Conservation (phyloP, 2,888 invertebrate species). For the Alentia gelatinosa region DNA sequence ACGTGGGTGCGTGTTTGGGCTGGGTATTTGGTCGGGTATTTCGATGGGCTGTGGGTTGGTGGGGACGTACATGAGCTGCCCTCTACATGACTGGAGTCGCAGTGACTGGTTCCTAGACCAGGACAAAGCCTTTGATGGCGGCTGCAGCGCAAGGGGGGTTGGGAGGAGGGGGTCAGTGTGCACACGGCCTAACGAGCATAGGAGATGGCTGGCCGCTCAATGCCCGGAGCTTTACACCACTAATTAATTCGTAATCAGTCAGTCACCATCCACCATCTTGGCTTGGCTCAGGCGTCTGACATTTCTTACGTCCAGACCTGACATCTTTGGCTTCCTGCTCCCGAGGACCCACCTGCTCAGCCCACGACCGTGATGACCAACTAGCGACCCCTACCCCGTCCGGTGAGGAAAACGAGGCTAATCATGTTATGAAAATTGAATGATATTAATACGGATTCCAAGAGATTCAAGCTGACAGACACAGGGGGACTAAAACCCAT, state of each 20-base stretch:
- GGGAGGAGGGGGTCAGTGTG: not conserved
- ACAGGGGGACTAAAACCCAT: too few relatives aligned
- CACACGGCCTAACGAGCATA: not conserved
- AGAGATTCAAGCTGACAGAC: not conserved
- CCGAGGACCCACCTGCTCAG: not conserved
- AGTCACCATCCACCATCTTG: not conserved
- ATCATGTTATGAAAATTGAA: not conserved
- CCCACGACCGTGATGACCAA: too few relatives aligned
- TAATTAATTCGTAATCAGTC: constrained; percentile 22
- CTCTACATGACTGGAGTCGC: not conserved
- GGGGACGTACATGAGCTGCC: too few relatives aligned
- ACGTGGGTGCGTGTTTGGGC: too few relatives aligned
- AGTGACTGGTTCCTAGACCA: not conserved
- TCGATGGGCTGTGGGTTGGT: not conserved
- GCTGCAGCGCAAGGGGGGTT: too few relatives aligned
- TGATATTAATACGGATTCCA: not conserved
- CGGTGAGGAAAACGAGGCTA: not conserved
- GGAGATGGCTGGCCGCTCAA: not conserved
- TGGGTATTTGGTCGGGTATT: too few relatives aligned
- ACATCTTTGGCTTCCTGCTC: not conserved
- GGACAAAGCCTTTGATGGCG: constrained; percentile 5
- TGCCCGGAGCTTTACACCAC: not conserved
- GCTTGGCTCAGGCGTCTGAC: not conserved
- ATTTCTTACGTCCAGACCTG: not conserved
- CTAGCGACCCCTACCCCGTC: not conserved